phyloP scores from a whole-genome alignment of 2,113 vertebrate genomes.

The Zootoca vivipara region DNA sequence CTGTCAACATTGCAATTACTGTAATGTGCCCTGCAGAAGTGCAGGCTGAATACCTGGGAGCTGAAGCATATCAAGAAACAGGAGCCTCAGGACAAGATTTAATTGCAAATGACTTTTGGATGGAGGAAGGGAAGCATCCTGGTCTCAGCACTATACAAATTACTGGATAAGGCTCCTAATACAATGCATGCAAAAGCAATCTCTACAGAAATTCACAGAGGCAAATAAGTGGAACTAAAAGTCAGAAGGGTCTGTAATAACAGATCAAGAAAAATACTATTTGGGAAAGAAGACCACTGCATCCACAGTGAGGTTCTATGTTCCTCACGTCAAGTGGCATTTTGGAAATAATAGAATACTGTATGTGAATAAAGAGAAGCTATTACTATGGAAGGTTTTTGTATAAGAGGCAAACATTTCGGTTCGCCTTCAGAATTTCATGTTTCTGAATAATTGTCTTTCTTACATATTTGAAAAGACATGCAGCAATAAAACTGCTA shows the following conservation, averaged over 20 bases:
- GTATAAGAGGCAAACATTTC: not conserved
- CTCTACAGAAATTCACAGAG: conserved; percentile 8
- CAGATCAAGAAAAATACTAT: not conserved
- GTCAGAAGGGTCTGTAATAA: not conserved
- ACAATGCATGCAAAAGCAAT: not conserved
- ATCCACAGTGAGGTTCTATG: not conserved
- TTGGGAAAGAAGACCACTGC: not conserved
- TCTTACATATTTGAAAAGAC: not conserved
- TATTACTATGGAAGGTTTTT: not conserved
- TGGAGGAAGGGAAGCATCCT: not conserved
- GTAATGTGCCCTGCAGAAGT: not conserved
- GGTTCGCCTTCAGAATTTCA: not conserved
- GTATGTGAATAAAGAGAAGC: not conserved
- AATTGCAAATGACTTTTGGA: not conserved
- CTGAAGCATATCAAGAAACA: not conserved
- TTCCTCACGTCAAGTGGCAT: not conserved
- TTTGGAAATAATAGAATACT: not conserved
- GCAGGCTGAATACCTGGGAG: not conserved
- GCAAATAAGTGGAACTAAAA: not conserved
- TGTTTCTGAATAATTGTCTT: not conserved
- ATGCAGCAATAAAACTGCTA: too few species aligned
- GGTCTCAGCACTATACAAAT: not conserved
- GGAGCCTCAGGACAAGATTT: not conserved
- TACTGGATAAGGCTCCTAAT: not conserved
- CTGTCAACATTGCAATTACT: not conserved